A percentile compares a stretch with the other conserved stretches of the same genome.
phyloP scores from a whole-genome alignment of 2,888 invertebrate genomes.

The Spialia ferax region DNA sequence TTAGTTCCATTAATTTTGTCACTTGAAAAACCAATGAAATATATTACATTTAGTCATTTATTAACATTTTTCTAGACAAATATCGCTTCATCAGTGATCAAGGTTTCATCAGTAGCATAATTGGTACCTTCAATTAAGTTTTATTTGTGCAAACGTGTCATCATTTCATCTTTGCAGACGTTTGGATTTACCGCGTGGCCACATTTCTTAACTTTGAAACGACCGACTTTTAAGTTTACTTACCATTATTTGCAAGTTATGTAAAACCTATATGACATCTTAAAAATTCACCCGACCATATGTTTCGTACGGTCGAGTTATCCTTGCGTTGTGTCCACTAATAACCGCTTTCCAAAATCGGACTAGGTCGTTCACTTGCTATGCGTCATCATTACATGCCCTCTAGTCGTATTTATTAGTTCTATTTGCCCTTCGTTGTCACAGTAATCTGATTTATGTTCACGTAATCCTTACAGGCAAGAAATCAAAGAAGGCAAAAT shows the following conservation, averaged over 20 bases:
- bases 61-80: conserved; percentile 42
- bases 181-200: conserved; percentile 87
- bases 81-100: conserved; percentile 26
- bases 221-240: conserved; percentile 48
- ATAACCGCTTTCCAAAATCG: conserved; percentile 79
- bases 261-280: conserved; percentile 40
- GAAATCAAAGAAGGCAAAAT: conserved; percentile 95
- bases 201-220: conserved; percentile 68
- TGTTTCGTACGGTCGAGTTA: conserved; percentile 52
- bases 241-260: conserved; percentile 46
- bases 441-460: conserved; percentile 46
- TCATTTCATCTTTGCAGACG: conserved; percentile 82
- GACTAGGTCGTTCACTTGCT: conserved; percentile 77
- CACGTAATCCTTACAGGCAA: conserved; percentile 86
- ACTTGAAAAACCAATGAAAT: conserved; percentile 71
- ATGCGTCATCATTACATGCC: conserved; percentile 78
- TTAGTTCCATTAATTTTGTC: conserved; percentile 87
- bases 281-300: conserved; percentile 51
- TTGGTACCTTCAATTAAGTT: conserved; percentile 57
- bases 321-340: conserved; percentile 61
- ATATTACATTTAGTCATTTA: conserved; percentile 48
- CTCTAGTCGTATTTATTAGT: conserved; percentile 47
- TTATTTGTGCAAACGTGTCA: conserved; percentile 85
- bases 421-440: conserved; percentile 44
- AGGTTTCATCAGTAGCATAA: conserved; percentile 36